Conservation (phyloP, 2,888 invertebrate genomes). For the Drosophila paucipuncta region DNA sequence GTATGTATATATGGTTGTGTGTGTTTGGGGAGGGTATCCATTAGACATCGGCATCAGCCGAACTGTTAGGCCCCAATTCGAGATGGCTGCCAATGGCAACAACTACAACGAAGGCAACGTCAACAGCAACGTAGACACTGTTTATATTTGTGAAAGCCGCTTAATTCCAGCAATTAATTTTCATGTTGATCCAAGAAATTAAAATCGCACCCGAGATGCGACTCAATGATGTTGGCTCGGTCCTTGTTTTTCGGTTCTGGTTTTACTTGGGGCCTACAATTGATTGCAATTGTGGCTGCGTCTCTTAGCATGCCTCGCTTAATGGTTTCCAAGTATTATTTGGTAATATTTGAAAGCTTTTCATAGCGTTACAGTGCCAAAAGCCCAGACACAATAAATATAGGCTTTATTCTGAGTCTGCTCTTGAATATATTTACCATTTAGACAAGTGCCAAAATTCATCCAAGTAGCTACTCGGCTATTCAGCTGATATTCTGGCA, state of each 20-base stretch:
- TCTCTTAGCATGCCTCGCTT: constrained; percentile 33
- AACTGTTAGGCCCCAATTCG: constrained; percentile 8
- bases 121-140: constrained; percentile 25
- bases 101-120: neutral
- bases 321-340: constrained; percentile 31
- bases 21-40: neutral
- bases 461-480: neutral
- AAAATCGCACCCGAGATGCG: constrained; percentile 66
- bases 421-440: constrained; percentile 2
- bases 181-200: constrained; percentile 82
- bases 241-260: neutral
- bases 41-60: constrained; percentile 27
- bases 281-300: constrained; percentile 21
- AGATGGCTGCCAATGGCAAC: constrained; percentile 6
- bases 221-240: constrained; percentile 25
- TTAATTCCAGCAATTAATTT: constrained; percentile 84
- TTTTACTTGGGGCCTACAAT: constrained; percentile 3
- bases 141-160: constrained; percentile 68
- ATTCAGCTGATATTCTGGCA: neutral
- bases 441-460: constrained; percentile 1
- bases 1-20: neutral
- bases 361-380: neutral
- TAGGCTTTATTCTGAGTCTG: neutral
- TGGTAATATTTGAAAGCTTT: constrained; percentile 14
- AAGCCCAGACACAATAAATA: constrained; percentile 9